Evolutionary conservation across 2,113 vertebrate species (phyloP).

Genomic region (Lutjanus erythropterus): DNA sequence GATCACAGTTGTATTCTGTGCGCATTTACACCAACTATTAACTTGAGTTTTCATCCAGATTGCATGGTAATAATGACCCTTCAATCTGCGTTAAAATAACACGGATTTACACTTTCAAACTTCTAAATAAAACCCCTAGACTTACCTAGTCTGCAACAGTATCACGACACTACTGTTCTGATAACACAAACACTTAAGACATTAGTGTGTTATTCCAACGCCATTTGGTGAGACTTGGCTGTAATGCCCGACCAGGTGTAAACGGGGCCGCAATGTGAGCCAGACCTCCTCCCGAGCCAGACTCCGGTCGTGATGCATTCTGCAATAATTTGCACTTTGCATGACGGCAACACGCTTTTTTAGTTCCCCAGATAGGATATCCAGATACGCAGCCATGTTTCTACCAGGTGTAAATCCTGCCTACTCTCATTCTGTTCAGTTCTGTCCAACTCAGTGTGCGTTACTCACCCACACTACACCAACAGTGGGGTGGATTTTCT

Average conservation of each 20-base stretch:
- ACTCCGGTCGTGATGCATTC: background rate
- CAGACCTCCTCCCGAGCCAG: background rate
- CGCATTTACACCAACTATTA: no score
- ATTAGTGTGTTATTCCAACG: no score
- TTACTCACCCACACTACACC: constrained; percentile 37
- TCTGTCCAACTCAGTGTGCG: constrained; percentile 25
- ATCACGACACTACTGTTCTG: no score
- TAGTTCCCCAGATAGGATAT: background rate
- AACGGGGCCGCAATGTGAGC: background rate
- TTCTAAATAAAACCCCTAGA: no score
- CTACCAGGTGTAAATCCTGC: constrained; percentile 13
- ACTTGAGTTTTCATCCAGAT: background rate
- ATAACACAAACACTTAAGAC: no score
- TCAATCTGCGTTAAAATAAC: no score
- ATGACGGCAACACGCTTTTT: background rate
- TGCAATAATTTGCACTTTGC: background rate
- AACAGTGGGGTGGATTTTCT: constrained; percentile 21
- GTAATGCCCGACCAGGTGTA: background rate
- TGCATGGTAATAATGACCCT: no score
- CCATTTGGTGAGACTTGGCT: no score
- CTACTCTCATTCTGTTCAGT: constrained; percentile 5
- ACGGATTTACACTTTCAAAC: no score
- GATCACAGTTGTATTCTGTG: no score
- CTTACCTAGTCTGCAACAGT: no score
- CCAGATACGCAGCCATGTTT: background rate